Evolutionary conservation across 53 echinoderm and acorn worm genomes (phyloP), one percentile per base, ranked within the genome.

Genomic region (Echinometra lucunter): DNA sequence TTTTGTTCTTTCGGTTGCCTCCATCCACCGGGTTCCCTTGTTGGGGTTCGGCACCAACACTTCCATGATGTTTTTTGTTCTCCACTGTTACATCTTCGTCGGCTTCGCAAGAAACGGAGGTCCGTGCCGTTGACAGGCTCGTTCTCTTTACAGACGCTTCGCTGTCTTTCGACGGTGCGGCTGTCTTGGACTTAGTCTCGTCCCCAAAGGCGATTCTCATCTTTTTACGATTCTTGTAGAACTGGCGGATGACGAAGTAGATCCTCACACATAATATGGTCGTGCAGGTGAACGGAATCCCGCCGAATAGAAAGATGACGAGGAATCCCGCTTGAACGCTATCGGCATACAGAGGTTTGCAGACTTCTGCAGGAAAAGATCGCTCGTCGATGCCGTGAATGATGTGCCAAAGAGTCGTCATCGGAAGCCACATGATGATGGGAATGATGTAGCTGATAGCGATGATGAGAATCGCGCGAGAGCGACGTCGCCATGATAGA

Each of bases 391-490:
- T 91, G 37, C 93, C 82, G 16, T 89, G 78, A 42, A 82, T 66
- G 53, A 57, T 74, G 0, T 89, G 95, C 88, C 95, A 95, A 18
- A 96, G 67, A 19, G 92, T 38, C 4, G 95, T 58, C 44, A 93
- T 35, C 1, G 95, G 95, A 19, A 92, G 75, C 96, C 96, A 96
- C 2, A 95, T 58, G 67, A 96, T 37, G 69, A 95, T 25, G 10
- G 96, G 95, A 27, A 96, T 66, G 66, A 93, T 63, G 53, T 95
- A 96, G 1, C 67, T 66, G 12, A 95, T 34, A 34, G 93, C 38
- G 23, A 95, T 96, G 89, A 96, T 80, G 7, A 47, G 74, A 44
- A 91, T 89, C 30, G 96, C 96, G 23, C 93, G 96, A 32, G 80
- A 60, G 30, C 95, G 89, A 10, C 63, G 53, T 13, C 95, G 92